Conservation (phyloP, 2,113 vertebrate genomes). For the Orthonyx spaldingii region DNA sequence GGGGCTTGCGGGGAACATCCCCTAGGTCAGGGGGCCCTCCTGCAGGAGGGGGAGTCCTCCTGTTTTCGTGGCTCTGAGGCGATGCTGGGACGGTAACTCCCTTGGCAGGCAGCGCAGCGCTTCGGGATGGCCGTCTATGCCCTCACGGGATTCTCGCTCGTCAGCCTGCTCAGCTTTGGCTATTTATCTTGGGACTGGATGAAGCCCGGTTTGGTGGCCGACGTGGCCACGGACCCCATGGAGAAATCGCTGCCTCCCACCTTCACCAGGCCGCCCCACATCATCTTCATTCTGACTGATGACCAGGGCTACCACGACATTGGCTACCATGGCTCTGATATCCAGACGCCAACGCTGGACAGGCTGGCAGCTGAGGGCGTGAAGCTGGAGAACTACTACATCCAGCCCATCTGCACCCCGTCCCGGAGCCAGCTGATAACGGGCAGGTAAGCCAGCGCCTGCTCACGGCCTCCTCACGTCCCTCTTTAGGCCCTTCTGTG, state of each 20-base stretch:
- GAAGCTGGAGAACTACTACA: slow-evolving; percentile 96
- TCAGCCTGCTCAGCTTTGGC: slow-evolving; percentile 92
- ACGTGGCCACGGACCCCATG: slow-evolving; percentile 59
- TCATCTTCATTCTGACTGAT: slow-evolving; percentile 95
- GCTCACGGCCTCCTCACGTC: not conserved
- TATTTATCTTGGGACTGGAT: slow-evolving; percentile 93
- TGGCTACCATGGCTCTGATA: slow-evolving; percentile 92
- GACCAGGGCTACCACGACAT: slow-evolving; percentile 96
- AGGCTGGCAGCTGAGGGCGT: slow-evolving; percentile 91
- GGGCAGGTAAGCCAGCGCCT: slow-evolving; percentile 81
- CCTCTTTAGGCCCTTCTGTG: not conserved
- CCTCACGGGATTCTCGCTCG: slow-evolving; percentile 87
- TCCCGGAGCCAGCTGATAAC: slow-evolving; percentile 95
- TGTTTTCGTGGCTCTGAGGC: not conserved
- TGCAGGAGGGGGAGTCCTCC: not conserved
- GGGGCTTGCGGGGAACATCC: not conserved
- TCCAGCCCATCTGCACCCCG: slow-evolving; percentile 97
- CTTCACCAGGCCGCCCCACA: slow-evolving; percentile 80
- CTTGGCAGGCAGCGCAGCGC: not conserved
- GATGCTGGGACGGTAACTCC: not conserved
- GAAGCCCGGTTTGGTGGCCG: slow-evolving; percentile 83
- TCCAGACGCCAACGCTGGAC: slow-evolving; percentile 90
- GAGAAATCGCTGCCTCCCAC: slow-evolving; percentile 38
- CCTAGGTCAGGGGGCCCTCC: not conserved
- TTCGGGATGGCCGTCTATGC: slow-evolving; percentile 82